phyloP scores from a whole-genome alignment of 1,140 invertebrate genomes.

The Hydropsyche tenuis region DNA sequence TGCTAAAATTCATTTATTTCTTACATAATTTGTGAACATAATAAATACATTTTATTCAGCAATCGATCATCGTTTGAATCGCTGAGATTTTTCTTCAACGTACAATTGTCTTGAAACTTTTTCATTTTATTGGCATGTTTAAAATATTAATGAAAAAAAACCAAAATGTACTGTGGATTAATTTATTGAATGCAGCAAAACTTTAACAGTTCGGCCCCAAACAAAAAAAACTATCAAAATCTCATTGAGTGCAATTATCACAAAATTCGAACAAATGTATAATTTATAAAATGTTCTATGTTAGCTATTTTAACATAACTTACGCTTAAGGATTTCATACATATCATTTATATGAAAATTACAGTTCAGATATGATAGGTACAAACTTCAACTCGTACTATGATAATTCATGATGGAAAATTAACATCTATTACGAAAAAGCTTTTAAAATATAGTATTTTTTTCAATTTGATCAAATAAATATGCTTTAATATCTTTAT shows the following conservation, averaged over 20 bases:
- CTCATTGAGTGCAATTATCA: constrained; percentile 42
- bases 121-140: too few species aligned
- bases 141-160: neutral
- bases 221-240: constrained; percentile 42
- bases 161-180: constrained; percentile 10
- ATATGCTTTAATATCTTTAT: too few species aligned
- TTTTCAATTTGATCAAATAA: too few species aligned
- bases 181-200: constrained; percentile 45
- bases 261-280: constrained; percentile 43
- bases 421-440: too few species aligned
- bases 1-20: too few species aligned
- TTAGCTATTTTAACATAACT: constrained; percentile 15
- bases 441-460: too few species aligned
- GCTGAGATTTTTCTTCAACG: neutral
- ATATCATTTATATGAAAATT: constrained; percentile 4
- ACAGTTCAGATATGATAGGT: constrained; percentile 9
- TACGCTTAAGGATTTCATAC: neutral
- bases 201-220: constrained; percentile 34
- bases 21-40: too few species aligned
- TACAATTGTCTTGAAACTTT: neutral
- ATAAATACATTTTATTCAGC: too few species aligned
- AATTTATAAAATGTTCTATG: constrained; percentile 35
- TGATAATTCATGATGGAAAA: too few species aligned
- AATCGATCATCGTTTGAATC: neutral
- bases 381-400: too few species aligned